Evolutionary conservation across 2,113 vertebrate genomes (phyloP), one percentile per base, ranked within the genome.

Genomic region (Brachypteracias leptosomus): DNA sequence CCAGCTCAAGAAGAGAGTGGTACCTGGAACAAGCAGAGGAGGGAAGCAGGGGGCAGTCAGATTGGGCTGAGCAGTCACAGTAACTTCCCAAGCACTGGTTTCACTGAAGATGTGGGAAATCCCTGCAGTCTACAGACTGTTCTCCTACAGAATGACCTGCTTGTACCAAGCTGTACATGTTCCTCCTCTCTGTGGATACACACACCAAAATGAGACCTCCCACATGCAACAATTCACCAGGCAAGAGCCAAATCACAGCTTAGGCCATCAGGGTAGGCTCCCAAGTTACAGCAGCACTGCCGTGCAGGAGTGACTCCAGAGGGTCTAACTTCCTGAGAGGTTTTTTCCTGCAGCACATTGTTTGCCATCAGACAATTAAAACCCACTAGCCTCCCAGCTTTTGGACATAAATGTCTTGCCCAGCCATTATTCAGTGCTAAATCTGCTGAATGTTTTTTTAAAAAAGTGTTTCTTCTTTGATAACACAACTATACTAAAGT

Each of bases 1-100:
- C 99, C 94, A 99, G 97, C 38, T 99, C 99, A 87, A 98, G 95
- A 78, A 99, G 98, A 22, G 99, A 99, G 6, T 98, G 98, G 29
- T 99, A 99, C 78, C 99, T 99, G 87, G 8, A 42, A 77, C 4
- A 67, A 71, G 81, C 42, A 63, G 55, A 67, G 46, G 70, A 88
- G 68, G 62, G 28, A 88, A 90, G 51, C 11, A 54, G 5, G 13
- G 10, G 16, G 9, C 36, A 57, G 38, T 97, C 58, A 96, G 91
- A 19, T 2, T 68, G 38, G 67, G 22, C 4, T 8, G 16, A 89
- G 22, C 25, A 24, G 40, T 17, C 55, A 79, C 17, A 38, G 35
- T 18, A 25, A 33, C 17, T 38, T 62, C 59, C 42, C 29, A 22
- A 54, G 26, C 49, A 20, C 54, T 33, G 8, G n/a, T 6, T 33